Evolutionary conservation across 1,140 invertebrate genomes (phyloP), one percentile per base, ranked within the genome.

Genomic region (Drosophila chauvacae): DNA sequence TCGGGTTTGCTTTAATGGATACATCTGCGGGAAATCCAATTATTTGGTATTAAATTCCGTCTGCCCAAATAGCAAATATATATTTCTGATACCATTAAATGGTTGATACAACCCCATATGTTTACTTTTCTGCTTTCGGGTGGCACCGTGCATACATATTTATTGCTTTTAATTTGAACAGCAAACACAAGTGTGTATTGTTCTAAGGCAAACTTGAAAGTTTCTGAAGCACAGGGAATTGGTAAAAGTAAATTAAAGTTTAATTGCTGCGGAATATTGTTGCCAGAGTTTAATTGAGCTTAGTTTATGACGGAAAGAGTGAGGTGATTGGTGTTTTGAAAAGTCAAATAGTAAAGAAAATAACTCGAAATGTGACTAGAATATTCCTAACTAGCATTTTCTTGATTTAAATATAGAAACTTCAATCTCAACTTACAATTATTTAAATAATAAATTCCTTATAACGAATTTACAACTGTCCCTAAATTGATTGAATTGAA

Each of bases 1-100:
- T 44, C 37, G 45, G 51, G 59, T 63, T 70, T 66, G 42, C 30
- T 44, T 79, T 62, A 69, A 75, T 72, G 45, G 55, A 6, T 42
- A 45, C 35, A 23, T 56, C 35, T 45, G 60, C 23, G 5, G 35
- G 14, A 60, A 63, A 50, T 63, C 9, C 35, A 50, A 63, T 56
- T 63, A 72, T 56, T 55, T 53, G 16, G 45, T 30, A 23, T 50
- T 35, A 35, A 42, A 71, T 71, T 59, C 53, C 33, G n/a, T 33
- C 37, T 37, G 66, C 23, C 23, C 20, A 50, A 39, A 71, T 42
- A 37, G 44, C 16, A 13, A 1, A 42, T 42, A 59, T 42, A 72
- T 59, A 56, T 70, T 71, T 58, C 33, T 16, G 35, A 50, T 16
- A 39, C 65, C 37, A 50, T 58, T 71, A 39, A 71, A 71, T 26